Percentiles rank a stretch among this genome's conserved stretches.
Conservation (phyloP, 2,113 vertebrate genomes). For the Caracal caracal region DNA sequence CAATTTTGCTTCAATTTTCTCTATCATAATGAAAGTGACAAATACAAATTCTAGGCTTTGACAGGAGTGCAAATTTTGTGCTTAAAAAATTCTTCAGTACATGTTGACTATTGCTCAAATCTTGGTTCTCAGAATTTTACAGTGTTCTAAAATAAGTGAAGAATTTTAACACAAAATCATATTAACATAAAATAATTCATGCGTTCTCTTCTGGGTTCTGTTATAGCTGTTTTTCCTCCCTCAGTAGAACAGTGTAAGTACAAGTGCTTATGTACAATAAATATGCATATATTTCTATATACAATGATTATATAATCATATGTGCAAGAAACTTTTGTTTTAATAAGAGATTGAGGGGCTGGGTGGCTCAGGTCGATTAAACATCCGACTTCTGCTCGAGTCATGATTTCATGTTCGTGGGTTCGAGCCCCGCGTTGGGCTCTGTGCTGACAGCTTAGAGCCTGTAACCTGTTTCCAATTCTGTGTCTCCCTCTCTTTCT, state of each 20-base stretch:
- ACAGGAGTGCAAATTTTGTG: background rate
- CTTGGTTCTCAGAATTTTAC: background rate
- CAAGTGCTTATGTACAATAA: background rate
- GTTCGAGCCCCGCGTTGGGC: too few species aligned
- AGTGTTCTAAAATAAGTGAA: background rate
- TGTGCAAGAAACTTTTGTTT: background rate
- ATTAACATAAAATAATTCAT: background rate
- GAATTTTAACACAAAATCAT: background rate
- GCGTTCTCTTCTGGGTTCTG: background rate
- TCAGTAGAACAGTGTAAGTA: background rate
- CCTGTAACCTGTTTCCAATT: too few species aligned
- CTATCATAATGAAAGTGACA: background rate
- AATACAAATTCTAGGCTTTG: background rate
- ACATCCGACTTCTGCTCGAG: too few species aligned
- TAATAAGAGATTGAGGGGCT: background rate
- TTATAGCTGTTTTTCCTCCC: background rate
- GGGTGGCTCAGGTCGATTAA: too few species aligned
- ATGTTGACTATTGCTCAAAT: background rate
- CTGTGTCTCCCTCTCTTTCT: too few species aligned
- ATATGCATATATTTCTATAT: background rate
- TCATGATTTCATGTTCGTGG: too few species aligned
- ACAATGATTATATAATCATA: background rate
- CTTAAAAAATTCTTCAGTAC: background rate
- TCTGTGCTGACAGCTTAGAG: too few species aligned
- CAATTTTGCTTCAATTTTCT: background rate